phyloP scores from a whole-genome alignment of 2,888 invertebrate species.

The Leucozona laternaria region DNA sequence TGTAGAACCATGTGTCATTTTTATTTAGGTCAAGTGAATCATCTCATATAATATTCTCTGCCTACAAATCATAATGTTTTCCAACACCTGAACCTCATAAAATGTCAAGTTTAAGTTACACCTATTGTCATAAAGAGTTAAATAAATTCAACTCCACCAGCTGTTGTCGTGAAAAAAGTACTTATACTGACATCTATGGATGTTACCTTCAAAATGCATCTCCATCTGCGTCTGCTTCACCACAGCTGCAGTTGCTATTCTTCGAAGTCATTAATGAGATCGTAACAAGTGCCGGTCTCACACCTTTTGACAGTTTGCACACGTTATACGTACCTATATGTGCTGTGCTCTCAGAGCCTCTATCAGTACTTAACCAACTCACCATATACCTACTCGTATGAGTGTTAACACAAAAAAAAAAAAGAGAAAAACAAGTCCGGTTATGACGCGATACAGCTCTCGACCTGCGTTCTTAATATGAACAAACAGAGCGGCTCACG shows the following conservation, averaged over 20 bases:
- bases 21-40: conserved; percentile 66
- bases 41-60: conserved; percentile 23
- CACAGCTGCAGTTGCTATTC: conserved; percentile 29
- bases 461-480: conserved; percentile 3
- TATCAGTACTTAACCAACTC: background rate
- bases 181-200: background rate
- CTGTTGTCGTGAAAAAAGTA: conserved; percentile 40
- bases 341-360: background rate
- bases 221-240: background rate
- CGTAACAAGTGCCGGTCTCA: conserved; percentile 61
- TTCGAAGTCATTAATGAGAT: conserved; percentile 52
- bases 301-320: conserved; percentile 62
- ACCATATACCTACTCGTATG: background rate
- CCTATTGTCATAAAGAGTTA: conserved; percentile 48
- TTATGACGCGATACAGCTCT: background rate
- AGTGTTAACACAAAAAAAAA: conserved; percentile 3
- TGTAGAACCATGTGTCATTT: conserved; percentile 14
- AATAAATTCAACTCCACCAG: conserved; percentile 27
- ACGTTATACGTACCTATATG: conserved; percentile 15
- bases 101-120: conserved; percentile 70
- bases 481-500: conserved; percentile 11
- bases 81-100: conserved; percentile 66
- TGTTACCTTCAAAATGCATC: background rate
- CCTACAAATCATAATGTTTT: conserved; percentile 11
- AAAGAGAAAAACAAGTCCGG: conserved; percentile 1